Base-by-base conservation (phyloP, 2,113 vertebrate genomes). In the Felis chaus region DNA sequence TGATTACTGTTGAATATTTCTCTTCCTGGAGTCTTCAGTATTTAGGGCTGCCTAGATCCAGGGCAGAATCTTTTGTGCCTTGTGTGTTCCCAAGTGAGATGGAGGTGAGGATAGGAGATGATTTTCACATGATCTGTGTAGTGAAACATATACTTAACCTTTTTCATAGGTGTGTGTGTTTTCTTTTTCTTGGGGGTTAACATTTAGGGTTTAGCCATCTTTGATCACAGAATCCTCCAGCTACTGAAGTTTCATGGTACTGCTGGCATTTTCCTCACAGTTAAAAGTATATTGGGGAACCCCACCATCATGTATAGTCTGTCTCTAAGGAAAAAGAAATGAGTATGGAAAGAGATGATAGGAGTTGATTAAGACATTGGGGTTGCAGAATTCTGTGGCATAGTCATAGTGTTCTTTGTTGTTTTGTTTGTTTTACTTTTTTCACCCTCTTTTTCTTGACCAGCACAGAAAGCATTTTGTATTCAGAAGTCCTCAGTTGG, bases 351-450 rank as follows among this genome's bases (percentile, higher is more conserved):
- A 57, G 39, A 41, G 14, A 61, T 71, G 53, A 81, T 81, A 66
- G 45, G 48, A 85, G 41, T 55, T 76, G 71, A 95, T 16, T 85
- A 80, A 50, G n/a, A 92, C 92, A 92, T 81, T 78, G 33, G 48
- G 25, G 63, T 89, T 80, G 29, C 36, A 71, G n/a, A 69, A 71
- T 65, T 91, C 29, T 79, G 1, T 95, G 85, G 57, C 69, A 65
- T 41, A 29, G 21, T 53, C 33, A 53, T 91, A 27, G 31, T 79
- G n/a, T 9, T 61, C 78, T 86, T 69, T 95, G 39, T 61, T 80
- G 16, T 93, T 96, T 93, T 88, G 21, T 71, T 68, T 50, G 5
- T 81, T 97, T 94, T 92, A 3, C 12, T n/a, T 66, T 81, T 84
- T 63, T 21, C 57, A n/a, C 21, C 71, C 9, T 71, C 1, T 92